Percentiles rank a stretch among this genome's conserved stretches.
These are phyloP conservation scores for Uromys caudimaculatus DNA, from an alignment of 2,797 vertebrate genomes.

Conservation along the genomic window DNA sequence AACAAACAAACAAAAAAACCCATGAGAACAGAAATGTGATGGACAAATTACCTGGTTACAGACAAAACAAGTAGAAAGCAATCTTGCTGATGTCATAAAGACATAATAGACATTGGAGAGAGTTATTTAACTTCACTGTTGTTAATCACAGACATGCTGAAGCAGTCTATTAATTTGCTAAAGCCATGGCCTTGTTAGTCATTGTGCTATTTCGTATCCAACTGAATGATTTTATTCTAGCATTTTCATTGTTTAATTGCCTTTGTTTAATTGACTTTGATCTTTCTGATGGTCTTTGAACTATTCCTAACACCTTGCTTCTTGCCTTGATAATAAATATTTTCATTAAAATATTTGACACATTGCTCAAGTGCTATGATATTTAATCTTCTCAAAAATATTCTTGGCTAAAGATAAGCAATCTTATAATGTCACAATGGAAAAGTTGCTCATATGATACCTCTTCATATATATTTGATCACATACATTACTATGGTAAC, in stretches of 20 bases:
- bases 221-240: neutral
- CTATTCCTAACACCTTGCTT: neutral
- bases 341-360: constrained; percentile 33
- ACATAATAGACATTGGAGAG: neutral
- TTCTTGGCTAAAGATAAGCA: neutral
- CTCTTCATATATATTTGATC: neutral
- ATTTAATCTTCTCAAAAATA: neutral
- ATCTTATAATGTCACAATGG: neutral
- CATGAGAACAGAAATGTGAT: neutral
- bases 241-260: neutral
- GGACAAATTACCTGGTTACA: neutral
- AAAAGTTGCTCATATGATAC: neutral
- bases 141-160: neutral
- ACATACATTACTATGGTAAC: neutral
- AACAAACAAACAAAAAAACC: neutral
- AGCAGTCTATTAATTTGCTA: neutral
- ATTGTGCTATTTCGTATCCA: neutral
- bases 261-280: too few relatives aligned
- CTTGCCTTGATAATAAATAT: constrained; percentile 16
- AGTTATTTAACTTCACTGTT: neutral
- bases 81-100: neutral
- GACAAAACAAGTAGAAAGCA: neutral
- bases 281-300: neutral
- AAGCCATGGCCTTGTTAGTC: neutral
- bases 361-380: neutral